A percentile compares a stretch with the other conserved stretches of the same genome.
Conservation (phyloP, 1,140 invertebrate genomes). For the Zeugodacus cucurbitae region DNA sequence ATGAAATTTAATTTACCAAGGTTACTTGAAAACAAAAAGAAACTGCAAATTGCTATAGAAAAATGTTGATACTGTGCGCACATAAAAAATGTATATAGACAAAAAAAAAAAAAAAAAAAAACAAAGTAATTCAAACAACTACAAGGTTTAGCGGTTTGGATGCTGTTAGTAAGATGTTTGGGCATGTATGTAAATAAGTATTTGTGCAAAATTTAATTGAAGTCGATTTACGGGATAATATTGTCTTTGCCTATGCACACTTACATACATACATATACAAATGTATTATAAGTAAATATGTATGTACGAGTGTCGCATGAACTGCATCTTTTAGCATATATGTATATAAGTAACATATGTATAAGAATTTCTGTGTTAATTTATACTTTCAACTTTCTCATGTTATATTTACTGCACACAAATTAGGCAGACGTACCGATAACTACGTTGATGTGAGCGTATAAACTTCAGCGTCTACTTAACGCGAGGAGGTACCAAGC, state of each 20-base stretch:
- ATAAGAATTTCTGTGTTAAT: background rate
- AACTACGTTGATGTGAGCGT: background rate
- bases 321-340: background rate
- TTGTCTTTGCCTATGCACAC: background rate
- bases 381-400: background rate
- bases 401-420: background rate
- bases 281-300: too few species aligned
- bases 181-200: background rate
- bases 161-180: conserved; percentile 19
- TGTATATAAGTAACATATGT: background rate
- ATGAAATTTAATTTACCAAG: conserved; percentile 9
- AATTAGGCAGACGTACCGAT: background rate
- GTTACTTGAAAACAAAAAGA: background rate
- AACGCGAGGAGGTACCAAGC: background rate
- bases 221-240: conserved; percentile 25
- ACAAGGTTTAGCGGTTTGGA: background rate
- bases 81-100: background rate
- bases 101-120: background rate
- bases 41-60: background rate
- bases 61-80: background rate
- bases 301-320: background rate
- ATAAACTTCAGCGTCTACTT: conserved; percentile 4
- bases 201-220: conserved; percentile 14
- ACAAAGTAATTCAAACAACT: background rate
- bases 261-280: background rate